phyloP scores from a whole-genome alignment of 2,797 vertebrate genomes.

The Alectoris magna region DNA sequence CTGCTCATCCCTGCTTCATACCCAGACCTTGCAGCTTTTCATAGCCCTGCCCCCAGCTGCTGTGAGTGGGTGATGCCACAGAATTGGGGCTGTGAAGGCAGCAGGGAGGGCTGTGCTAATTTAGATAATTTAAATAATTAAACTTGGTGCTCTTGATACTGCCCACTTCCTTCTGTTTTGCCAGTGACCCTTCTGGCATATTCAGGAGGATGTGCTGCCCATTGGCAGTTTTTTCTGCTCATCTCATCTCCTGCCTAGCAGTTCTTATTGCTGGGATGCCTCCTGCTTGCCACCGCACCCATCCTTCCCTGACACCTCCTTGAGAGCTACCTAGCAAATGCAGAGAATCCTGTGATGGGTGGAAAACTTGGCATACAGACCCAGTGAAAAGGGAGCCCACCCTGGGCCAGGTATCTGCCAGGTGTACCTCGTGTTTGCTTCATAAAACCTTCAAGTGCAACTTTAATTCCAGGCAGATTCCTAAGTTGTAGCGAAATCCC shows the following conservation, averaged over 20 bases:
- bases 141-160: background rate
- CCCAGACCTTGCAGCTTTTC: background rate
- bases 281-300: background rate
- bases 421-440: background rate
- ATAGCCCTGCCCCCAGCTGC: rapidly evolving
- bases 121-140: background rate
- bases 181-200: background rate
- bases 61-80: rapidly evolving
- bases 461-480: background rate
- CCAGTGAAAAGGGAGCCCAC: background rate
- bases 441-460: background rate
- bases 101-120: background rate
- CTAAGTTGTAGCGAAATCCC: background rate
- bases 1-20: background rate
- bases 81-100: background rate
- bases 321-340: background rate
- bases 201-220: background rate
- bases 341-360: background rate
- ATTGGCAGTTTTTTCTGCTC: background rate
- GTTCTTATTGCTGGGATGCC: background rate
- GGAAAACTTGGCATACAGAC: background rate
- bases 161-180: background rate
- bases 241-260: background rate
- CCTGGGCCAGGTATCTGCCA: background rate
- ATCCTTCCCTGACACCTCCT: background rate